Conservation (phyloP, 1,140 invertebrate genomes). For the Caerostris extrusa region DNA sequence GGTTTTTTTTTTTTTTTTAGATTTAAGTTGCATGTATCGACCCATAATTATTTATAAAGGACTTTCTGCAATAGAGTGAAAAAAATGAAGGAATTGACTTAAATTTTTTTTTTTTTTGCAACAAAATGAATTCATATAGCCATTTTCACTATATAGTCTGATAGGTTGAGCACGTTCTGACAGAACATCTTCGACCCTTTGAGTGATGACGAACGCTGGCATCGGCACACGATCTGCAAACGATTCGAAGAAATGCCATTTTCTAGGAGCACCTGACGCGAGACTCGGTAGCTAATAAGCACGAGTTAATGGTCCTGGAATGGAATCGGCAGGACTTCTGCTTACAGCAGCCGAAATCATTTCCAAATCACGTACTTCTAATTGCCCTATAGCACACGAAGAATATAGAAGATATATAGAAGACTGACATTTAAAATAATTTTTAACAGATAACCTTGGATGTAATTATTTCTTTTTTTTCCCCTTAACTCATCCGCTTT, state of each 20-base stretch:
- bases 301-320: neutral
- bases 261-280: neutral
- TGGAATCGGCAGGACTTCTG: neutral
- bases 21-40: no score
- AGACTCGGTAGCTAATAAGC: no score
- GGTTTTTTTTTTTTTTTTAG: no score
- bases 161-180: neutral
- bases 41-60: no score
- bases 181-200: neutral
- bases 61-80: no score
- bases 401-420: no score
- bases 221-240: neutral
- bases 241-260: neutral
- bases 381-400: neutral
- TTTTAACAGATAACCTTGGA: neutral
- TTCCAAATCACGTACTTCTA: neutral
- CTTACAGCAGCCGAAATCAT: neutral
- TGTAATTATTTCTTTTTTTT: neutral
- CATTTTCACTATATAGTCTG: neutral
- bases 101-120: no score
- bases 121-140: no score
- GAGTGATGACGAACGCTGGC: neutral
- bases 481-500: neutral
- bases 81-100: no score
- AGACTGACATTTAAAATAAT: conserved; percentile 20